Base-by-base conservation (phyloP, 37 sponge, comb jelly and placozoan species). In the Halichondria panicea region DNA sequence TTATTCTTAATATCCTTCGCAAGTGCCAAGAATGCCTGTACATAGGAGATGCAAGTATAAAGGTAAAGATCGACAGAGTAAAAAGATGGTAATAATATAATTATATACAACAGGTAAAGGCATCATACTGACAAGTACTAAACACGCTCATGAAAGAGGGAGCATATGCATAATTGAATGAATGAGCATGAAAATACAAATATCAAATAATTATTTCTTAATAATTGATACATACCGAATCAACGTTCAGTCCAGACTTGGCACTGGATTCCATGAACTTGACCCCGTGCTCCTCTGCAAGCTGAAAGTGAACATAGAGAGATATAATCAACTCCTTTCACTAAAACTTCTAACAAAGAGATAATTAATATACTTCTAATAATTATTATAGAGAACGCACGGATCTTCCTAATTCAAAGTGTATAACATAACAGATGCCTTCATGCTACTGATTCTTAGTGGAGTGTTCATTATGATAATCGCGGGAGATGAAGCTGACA, bases 181-280 rank as follows among this genome's bases (percentile, higher is more conserved):
- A 11, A 48, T 12, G 9, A 5, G 7, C 25, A 24, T 11, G n/a
- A 58, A 21, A 48, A 48, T 18, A 9, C 9, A 48, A 48, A 9
- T 18, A 67, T 18, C 21, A 54, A 32, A 6, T 32, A 53, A 48
- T 18, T 12, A 54, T 9, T 13, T 11, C 9, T 19, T 39, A 9
- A 19, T 4, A 13, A 43, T 53, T 46, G n/a, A n/a, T n/a, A 18
- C 73, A 68, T 74, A 90, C 91, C 63, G 83, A 80, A 36, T 98
- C 99, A 3, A 98, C 99, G 66, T 95, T 93, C n/a, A 80, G 54
- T 42, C 92, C 91, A 13, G 94, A 87, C 58, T 95, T 93, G 8
- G 99, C 99, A 76, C 99, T 98, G 1, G 99, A 93, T 68, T 98
- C 99, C 72, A 90, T 87, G 68, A 98, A 98, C 71, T 98, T 98